These are phyloP conservation scores for Drosophila eugracilis DNA, from an alignment of 1,140 invertebrate species.

Conservation along the genomic window DNA sequence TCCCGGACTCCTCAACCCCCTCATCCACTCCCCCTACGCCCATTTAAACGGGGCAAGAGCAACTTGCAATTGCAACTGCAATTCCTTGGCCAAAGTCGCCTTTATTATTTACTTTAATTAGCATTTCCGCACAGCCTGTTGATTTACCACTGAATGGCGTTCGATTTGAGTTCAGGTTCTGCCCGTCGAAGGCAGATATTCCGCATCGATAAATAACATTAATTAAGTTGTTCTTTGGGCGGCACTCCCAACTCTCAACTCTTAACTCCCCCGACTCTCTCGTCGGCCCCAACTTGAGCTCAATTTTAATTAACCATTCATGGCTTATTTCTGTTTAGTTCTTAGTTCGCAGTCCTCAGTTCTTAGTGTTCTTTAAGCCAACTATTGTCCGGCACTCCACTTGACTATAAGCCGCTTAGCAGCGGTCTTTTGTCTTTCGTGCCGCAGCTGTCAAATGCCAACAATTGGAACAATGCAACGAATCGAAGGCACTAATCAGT, in stretches of 20 bases:
- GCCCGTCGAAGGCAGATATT: constrained; percentile 60
- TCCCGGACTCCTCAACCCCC: background rate
- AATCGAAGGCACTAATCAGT: constrained; percentile 32
- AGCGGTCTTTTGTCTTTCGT: constrained; percentile 24
- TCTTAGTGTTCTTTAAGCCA: constrained; percentile 15
- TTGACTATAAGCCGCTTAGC: constrained; percentile 41
- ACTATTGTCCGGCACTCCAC: constrained; percentile 23
- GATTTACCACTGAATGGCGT: constrained; percentile 32
- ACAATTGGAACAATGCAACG: constrained; percentile 32
- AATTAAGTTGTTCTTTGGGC: constrained; percentile 77
- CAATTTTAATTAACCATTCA: constrained; percentile 66
- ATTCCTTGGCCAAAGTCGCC: constrained; percentile 25
- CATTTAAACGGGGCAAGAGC: constrained; percentile 28
- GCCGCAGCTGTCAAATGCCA: constrained; percentile 22
- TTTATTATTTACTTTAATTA: constrained; percentile 82
- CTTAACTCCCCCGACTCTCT: constrained; percentile 1
- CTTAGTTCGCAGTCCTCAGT: too few species aligned
- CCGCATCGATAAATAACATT: constrained; percentile 80
- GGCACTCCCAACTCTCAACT: constrained; percentile 54
- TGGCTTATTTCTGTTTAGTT: constrained; percentile 1
- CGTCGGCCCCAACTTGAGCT: constrained; percentile 23
- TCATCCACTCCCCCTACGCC: background rate
- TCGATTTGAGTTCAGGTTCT: constrained; percentile 7
- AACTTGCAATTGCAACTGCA: constrained; percentile 30
- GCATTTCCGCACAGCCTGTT: constrained; percentile 67